These are phyloP conservation scores for Sinocyclocheilus maitianheensis DNA, from an alignment of 2,113 vertebrate genomes.

Conservation along the genomic window DNA sequence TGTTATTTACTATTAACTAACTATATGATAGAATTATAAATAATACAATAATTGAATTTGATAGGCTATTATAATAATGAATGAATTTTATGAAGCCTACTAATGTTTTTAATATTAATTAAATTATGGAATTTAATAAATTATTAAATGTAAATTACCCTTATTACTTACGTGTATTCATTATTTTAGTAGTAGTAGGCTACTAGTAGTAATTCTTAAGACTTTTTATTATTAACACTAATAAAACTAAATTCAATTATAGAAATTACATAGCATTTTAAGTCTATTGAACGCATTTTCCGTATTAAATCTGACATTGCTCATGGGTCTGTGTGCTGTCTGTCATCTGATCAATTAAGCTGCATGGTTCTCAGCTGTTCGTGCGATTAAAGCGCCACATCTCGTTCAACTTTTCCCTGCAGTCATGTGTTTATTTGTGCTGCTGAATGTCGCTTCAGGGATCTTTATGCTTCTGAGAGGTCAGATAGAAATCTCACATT, in stretches of 20 bases:
- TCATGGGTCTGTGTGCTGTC: neutral
- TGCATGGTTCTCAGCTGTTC: slow-evolving; percentile 1
- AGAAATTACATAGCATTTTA: neutral
- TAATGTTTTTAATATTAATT: too few relatives aligned
- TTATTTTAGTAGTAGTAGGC: neutral
- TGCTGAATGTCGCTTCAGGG: neutral
- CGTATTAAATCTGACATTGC: neutral
- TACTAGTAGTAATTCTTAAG: too few relatives aligned
- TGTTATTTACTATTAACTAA: neutral
- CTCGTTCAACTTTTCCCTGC: neutral
- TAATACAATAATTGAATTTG: neutral
- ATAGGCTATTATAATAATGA: neutral
- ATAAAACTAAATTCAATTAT: neutral
- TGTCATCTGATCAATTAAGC: slow-evolving; percentile 24
- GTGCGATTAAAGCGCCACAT: neutral
- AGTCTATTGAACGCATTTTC: neutral
- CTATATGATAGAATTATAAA: neutral
- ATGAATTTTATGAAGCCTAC: neutral
- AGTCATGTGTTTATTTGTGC: neutral
- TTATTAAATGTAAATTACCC: too few relatives aligned
- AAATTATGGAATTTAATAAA: too few relatives aligned
- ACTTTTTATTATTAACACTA: neutral
- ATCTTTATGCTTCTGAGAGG: slow-evolving; percentile 42
- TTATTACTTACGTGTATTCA: neutral
- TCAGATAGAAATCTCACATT: neutral